Evolutionary conservation across 2,797 vertebrate species (phyloP), one percentile per base, ranked within the genome.

Genomic region (Hybognathus amarus): DNA sequence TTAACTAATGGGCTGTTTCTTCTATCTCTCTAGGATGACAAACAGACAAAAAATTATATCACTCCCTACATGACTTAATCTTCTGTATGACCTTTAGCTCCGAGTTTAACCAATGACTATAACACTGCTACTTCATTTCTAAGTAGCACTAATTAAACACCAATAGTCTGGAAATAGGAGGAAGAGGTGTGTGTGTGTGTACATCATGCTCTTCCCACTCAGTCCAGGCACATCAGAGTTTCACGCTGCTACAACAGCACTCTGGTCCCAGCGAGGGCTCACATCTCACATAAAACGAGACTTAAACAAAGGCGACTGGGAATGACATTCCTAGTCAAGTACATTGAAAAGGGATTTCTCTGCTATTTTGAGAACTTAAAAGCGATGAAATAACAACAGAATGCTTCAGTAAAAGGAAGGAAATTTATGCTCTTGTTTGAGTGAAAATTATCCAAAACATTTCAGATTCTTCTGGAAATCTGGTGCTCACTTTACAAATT

Each of bases 381-480:
- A 61, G 38, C 18, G 4, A 66, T 59, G 24, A 73, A 82, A 56
- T n/a, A 82, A 70, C 54, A 76, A n/a, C 45, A 68, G 45, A 69
- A 76, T 24, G 22, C 75, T 42, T 85, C 56, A 71, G 64, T 47
- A 81, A 66, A 36, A 71, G 59, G 17, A 45, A 73, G 36, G 30
- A 38, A 38, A 45, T 61, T 52, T 66, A 70, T 64, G 33, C 22
- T 56, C 66, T 10, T 76, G 8, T 63, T 76, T 30, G 11, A 63
- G 66, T 13, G 42, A 76, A 61, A 47, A 18, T 63, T 8, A 33
- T 70, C 6, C 24, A 56, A 12, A 38, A 30, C 11, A 15, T 33
- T 68, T 59, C 11, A 47, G n/a, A 47, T 30, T 8, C 42, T 76
- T 11, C 24, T 17, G 42, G 68, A 12, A 59, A 63, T 73, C 18